Evolutionary conservation across 1,140 invertebrate genomes (phyloP).

Genomic region (Tetraneura akinire): DNA sequence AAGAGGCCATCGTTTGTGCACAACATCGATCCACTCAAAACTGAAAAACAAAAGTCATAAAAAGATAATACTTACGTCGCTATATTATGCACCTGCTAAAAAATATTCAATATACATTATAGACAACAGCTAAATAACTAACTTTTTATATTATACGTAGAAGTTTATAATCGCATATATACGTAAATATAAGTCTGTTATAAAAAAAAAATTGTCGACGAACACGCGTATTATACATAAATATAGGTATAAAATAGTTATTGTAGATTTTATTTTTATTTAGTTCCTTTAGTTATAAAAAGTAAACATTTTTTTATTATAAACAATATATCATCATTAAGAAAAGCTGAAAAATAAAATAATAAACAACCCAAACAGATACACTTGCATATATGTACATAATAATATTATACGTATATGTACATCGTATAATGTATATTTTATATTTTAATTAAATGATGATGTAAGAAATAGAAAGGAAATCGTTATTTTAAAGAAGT

Average conservation of each 20-base stretch:
- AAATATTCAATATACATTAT: neutral
- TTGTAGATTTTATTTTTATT: slow-evolving; percentile 28
- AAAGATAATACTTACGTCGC: neutral
- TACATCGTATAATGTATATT: slow-evolving; percentile 2
- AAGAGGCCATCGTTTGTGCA: neutral
- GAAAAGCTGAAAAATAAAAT: slow-evolving; percentile 27
- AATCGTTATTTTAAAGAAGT: slow-evolving; percentile 26
- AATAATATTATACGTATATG: no score
- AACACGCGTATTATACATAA: no score
- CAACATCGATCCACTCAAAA: neutral
- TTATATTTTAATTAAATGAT: slow-evolving; percentile 10
- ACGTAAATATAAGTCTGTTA: slow-evolving; percentile 6
- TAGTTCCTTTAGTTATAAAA: slow-evolving; percentile 21
- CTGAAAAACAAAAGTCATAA: neutral
- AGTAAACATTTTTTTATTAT: slow-evolving; percentile 26
- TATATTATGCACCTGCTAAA: neutral
- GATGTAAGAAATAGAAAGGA: slow-evolving; percentile 19
- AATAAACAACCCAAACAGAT: slow-evolving; percentile 24
- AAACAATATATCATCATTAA: neutral
- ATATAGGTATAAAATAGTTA: no score
- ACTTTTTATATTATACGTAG: neutral
- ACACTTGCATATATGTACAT: no score
- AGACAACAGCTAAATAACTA: no score
- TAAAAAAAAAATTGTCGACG: slow-evolving; percentile 22
- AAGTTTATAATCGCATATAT: neutral